Evolutionary conservation across 1,140 invertebrate genomes (phyloP), one percentile per base, ranked within the genome.

Genomic region (Alviniconcha marisindica): DNA sequence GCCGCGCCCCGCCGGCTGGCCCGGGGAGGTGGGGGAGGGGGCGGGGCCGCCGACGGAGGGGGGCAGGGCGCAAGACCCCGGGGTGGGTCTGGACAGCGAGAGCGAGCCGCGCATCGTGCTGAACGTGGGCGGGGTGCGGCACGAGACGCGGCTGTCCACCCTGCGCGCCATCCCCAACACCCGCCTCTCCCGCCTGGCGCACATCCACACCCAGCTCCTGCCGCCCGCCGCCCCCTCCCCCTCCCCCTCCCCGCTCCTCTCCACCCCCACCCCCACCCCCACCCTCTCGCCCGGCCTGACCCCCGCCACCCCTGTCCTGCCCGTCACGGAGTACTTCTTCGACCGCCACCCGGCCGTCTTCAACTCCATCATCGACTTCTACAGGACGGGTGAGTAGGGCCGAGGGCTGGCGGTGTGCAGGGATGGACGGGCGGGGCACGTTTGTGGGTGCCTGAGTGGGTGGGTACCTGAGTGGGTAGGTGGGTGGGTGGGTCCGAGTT

Each of bases 91-190:
- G 14, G 54, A 83, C 7, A 82, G 80, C 48, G 78, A 60, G 21
- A 60, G 77, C 15, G 86, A 84, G 54, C 81, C 84, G 63, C 80
- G 88, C 91, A 97, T 99, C 88, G 96, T 99, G 77, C 96, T 99
- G 84, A 99, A 99, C 94, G 97, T 99, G 84, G 98, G 98, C 63
- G 98, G 98, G 18, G 98, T 99, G 88, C 95, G 98, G 73, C 97
- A 98, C 93, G 98, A 99, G 94, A 98, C 97, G 69, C 98, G 98
- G 93, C 97, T 97, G 92, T 88, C 89, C 38, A 93, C 93, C 15
- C 84, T 93, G 15, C 87, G 88, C n/a, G 91, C 91, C 82, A 90
- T 93, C 69, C 90, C 92, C 28, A 89, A 90, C 56, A 92, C 93
- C 21, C 84, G 92, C 10, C 87, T 93, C 14, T 89, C 90, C 15